These are phyloP conservation scores for Melipona quadrifasciata DNA, from an alignment of 1,140 invertebrate species.

Conservation along the genomic window DNA sequence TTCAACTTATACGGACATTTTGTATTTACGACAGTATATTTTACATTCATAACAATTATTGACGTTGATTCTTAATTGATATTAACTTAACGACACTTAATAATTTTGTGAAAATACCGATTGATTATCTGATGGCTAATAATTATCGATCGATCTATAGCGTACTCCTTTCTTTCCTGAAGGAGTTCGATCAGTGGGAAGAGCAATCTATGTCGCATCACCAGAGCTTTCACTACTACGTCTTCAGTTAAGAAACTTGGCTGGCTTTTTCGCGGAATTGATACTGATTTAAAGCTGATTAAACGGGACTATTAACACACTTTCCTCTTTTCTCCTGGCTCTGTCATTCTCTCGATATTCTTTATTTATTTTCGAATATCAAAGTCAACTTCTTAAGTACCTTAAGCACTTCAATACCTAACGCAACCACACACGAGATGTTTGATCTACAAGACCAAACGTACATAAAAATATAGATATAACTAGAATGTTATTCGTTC, in stretches of 20 bases:
- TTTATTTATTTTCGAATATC: background rate
- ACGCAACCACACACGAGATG: too few species aligned
- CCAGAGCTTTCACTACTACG: conserved; percentile 36
- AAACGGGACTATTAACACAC: background rate
- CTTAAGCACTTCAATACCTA: too few species aligned
- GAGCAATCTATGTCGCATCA: conserved; percentile 26
- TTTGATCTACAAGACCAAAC: too few species aligned
- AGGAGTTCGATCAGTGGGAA: background rate
- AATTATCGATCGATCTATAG: background rate
- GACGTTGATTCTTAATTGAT: too few species aligned
- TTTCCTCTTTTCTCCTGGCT: background rate
- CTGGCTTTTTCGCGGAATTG: conserved; percentile 46
- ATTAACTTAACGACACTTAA: too few species aligned
- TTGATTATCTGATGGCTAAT: background rate
- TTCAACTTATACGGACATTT: too few species aligned
- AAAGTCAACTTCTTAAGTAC: background rate
- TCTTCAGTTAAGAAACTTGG: conserved; percentile 46
- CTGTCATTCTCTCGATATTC: background rate
- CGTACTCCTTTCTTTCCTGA: too few species aligned
- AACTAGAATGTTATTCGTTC: too few species aligned
- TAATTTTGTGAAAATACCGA: background rate
- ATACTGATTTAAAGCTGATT: conserved; percentile 41
- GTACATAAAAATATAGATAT: too few species aligned
- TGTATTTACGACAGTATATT: too few species aligned
- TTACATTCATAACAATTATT: too few species aligned